A percentile compares a stretch with the other conserved stretches of the same genome.
phyloP scores from a whole-genome alignment of 2,113 vertebrate genomes.

The Lipotes vexillifer region DNA sequence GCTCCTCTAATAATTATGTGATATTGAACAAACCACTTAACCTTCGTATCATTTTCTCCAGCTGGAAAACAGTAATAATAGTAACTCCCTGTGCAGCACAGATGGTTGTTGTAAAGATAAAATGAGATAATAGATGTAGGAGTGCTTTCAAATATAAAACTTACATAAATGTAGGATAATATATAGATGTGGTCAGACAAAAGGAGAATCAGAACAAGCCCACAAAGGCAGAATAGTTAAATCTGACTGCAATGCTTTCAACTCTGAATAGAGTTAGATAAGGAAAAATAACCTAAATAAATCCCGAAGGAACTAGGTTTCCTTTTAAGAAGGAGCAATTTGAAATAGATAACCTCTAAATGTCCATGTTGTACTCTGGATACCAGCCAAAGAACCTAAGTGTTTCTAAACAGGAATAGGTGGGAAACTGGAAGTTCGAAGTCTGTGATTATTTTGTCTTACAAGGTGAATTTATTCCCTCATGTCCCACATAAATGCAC shows the following conservation, averaged over 20 bases:
- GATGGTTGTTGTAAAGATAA: slow-evolving; percentile 1
- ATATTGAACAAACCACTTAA: neutral
- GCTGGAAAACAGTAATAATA: neutral
- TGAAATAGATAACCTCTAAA: neutral
- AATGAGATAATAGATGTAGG: neutral
- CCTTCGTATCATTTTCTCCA: neutral
- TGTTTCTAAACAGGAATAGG: neutral
- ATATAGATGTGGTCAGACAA: neutral
- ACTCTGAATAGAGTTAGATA: neutral
- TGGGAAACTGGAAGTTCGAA: neutral
- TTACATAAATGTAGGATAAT: neutral
- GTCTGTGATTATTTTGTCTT: neutral
- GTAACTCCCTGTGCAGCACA: neutral
- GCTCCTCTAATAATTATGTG: neutral
- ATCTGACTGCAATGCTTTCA: neutral
- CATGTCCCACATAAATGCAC: neutral
- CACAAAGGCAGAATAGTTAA: neutral
- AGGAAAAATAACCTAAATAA: slow-evolving; percentile 10
- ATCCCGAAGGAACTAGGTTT: neutral
- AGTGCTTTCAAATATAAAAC: neutral
- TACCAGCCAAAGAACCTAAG: neutral
- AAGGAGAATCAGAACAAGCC: neutral
- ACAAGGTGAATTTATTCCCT: neutral
- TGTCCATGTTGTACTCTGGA: neutral
- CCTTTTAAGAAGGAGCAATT: neutral